phyloP scores from a whole-genome alignment of 2,888 invertebrate species.

The Chorisops tibialis region DNA sequence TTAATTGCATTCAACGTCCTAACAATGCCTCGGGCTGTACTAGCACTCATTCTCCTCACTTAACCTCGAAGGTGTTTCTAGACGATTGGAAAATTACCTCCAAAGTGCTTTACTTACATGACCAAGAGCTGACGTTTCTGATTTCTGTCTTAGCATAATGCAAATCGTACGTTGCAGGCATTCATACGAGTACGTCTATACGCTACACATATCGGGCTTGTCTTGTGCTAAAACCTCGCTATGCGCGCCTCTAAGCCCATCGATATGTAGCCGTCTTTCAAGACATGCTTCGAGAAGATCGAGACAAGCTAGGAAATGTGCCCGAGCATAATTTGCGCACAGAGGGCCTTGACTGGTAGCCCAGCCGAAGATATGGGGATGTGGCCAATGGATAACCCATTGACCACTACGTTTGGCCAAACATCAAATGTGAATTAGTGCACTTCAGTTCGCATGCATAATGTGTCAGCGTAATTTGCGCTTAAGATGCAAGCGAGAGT shows the following conservation, averaged over 20 bases:
- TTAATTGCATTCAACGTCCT: slow-evolving; percentile 26
- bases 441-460: slow-evolving; percentile 40
- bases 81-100: slow-evolving; percentile 25
- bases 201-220: neutral
- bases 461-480: slow-evolving; percentile 30
- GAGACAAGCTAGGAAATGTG: slow-evolving; percentile 30
- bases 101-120: slow-evolving; percentile 23
- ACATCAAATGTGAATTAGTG: slow-evolving; percentile 44
- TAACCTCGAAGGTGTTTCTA: slow-evolving; percentile 25
- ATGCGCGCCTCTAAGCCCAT: slow-evolving; percentile 1
- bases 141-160: slow-evolving; percentile 22
- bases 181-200: neutral
- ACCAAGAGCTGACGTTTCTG: slow-evolving; percentile 16
- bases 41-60: slow-evolving; percentile 21
- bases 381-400: slow-evolving; percentile 35
- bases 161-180: slow-evolving; percentile 13
- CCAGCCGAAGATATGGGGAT: slow-evolving; percentile 9
- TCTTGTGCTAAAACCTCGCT: neutral
- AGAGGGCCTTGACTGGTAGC: neutral
- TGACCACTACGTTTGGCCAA: slow-evolving; percentile 40
- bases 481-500: slow-evolving; percentile 15
- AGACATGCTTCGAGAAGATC: slow-evolving; percentile 1
- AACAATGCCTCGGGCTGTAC: slow-evolving; percentile 23
- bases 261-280: slow-evolving; percentile 14
- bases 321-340: slow-evolving; percentile 26